Conservation (phyloP, 2,113 vertebrate genomes). For the Bubalus kerabau region DNA sequence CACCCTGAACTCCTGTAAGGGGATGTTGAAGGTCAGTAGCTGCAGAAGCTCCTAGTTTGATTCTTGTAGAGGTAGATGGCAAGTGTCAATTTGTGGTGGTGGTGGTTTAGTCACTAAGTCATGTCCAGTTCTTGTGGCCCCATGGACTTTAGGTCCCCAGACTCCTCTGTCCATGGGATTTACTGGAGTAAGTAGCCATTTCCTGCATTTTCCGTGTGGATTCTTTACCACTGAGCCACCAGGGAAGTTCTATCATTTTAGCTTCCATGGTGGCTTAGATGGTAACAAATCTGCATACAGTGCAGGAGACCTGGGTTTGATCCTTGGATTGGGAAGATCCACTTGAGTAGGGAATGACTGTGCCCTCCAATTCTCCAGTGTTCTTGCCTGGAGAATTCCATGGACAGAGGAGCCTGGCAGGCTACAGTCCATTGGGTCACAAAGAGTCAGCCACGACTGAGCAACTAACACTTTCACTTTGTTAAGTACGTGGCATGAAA, state of each 20-base stretch:
- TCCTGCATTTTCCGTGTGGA: not conserved
- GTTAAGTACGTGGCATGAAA: not conserved
- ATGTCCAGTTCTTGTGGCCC: not conserved
- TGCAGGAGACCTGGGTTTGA: not conserved
- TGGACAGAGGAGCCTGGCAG: not conserved
- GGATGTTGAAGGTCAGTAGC: not conserved
- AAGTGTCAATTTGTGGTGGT: not conserved
- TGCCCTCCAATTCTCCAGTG: not conserved
- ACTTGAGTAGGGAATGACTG: not conserved
- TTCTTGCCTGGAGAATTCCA: not conserved
- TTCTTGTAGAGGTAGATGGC: not conserved
- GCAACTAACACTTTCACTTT: not conserved
- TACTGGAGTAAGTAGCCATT: not conserved
- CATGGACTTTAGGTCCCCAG: not conserved
- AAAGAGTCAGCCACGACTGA: not conserved
- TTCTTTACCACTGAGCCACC: not conserved
- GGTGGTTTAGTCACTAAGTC: not conserved
- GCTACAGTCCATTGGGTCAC: not conserved
- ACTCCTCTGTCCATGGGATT: not conserved
- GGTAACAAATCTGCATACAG: not conserved
- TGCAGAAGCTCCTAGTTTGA: not conserved
- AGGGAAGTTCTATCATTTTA: not conserved
- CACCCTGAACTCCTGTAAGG: not conserved
- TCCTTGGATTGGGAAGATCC: not conserved
- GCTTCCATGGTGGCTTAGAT: not conserved